These are phyloP conservation scores for Schizopygopsis pylzovi DNA, from an alignment of 2,797 vertebrate species.

Conservation along the genomic window DNA sequence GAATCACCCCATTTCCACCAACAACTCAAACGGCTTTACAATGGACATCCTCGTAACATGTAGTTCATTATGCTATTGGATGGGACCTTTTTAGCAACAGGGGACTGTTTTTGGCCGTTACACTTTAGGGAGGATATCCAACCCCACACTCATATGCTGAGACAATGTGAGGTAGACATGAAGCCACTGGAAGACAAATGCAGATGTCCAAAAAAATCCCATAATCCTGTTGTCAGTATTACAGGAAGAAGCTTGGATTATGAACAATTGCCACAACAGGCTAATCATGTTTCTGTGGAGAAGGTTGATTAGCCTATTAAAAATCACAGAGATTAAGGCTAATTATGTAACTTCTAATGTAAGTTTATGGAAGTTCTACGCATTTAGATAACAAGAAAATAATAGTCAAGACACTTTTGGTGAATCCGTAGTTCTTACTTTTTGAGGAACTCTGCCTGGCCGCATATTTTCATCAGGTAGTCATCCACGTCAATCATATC, in stretches of 20 bases:
- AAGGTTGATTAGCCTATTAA: neutral
- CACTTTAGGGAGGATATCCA: conserved; percentile 35
- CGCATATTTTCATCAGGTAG: conserved; percentile 91
- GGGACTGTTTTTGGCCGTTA: neutral
- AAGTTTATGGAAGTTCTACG: neutral
- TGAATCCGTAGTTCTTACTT: conserved; percentile 81
- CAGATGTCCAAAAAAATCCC: neutral
- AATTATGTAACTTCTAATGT: neutral
- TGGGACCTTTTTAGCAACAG: conserved; percentile 19
- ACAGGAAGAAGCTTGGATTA: conserved; percentile 26
- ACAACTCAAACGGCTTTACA: conserved; percentile 2
- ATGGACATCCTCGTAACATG: conserved; percentile 17
- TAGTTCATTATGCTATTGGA: conserved; percentile 17
- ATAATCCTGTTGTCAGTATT: conserved; percentile 30
- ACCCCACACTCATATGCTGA: conserved; percentile 26
- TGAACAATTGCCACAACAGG: neutral
- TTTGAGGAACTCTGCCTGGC: conserved; percentile 89
- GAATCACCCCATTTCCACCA: conserved; percentile 25
- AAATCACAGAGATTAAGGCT: neutral
- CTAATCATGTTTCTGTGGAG: neutral
- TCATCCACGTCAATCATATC: conserved; percentile 82
- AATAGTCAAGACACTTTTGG: neutral
- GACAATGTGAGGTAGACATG: conserved; percentile 37
- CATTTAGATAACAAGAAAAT: neutral
- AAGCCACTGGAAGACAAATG: conserved; percentile 1